phyloP scores from a whole-genome alignment of 64 coral and sea anemone genomes.

The Dendronephthya gigantea region DNA sequence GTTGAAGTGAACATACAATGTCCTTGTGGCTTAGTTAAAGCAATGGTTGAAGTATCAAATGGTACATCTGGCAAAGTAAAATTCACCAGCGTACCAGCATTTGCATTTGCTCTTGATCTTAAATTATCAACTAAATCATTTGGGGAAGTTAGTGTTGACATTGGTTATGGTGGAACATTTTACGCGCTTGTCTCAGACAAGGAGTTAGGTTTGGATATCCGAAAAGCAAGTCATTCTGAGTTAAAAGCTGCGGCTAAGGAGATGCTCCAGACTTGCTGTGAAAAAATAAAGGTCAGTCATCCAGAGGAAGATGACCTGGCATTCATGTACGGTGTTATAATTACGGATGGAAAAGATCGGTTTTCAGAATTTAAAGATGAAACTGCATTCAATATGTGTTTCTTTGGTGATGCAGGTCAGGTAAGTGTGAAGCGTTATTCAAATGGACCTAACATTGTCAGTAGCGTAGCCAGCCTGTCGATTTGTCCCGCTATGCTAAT shows the following conservation, averaged over 20 bases:
- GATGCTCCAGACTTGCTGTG: constrained; percentile 38
- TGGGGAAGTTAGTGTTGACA: constrained; percentile 68
- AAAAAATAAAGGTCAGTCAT: constrained; percentile 55
- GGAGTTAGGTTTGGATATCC: constrained; percentile 66
- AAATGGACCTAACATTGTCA: too few species aligned
- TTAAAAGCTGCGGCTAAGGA: constrained; percentile 53
- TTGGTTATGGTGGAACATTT: constrained; percentile 85
- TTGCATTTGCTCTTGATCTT: constrained; percentile 70
- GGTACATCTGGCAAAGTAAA: constrained; percentile 80
- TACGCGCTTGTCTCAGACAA: constrained; percentile 63
- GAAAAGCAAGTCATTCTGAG: constrained; percentile 38
- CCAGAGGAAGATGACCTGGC: constrained; percentile 71
- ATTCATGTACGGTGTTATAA: constrained; percentile 78
- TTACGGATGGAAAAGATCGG: constrained; percentile 80
- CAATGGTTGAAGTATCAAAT: constrained; percentile 66
- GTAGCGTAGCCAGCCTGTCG: too few species aligned
- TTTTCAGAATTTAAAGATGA: constrained; percentile 53
- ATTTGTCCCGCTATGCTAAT: too few species aligned
- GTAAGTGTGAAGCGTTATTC: constrained; percentile 5
- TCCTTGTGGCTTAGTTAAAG: constrained; percentile 86
- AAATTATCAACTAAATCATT: constrained; percentile 51
- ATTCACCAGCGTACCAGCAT: constrained; percentile 91
- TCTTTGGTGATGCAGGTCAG: constrained; percentile 66
- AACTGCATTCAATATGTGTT: constrained; percentile 55
- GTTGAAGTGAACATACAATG: constrained; percentile 85